These are phyloP conservation scores for Calameuta filiformis DNA, from an alignment of 2,888 invertebrate genomes.

Conservation along the genomic window DNA sequence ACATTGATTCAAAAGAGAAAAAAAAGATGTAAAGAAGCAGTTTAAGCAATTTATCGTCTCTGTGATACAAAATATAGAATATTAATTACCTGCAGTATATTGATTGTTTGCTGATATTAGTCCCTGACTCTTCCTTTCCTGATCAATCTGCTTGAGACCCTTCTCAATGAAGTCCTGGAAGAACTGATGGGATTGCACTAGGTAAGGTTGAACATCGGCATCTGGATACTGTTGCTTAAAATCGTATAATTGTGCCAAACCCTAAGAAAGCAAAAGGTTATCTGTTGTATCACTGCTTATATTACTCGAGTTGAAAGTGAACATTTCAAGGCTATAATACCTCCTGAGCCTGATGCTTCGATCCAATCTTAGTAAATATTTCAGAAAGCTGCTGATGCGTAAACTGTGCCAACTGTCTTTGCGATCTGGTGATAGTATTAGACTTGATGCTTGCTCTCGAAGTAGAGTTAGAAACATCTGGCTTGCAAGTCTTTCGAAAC, in stretches of 20 bases:
- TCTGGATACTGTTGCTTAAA: slow-evolving; percentile 82
- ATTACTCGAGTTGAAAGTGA: neutral
- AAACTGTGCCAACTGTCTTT: slow-evolving; percentile 76
- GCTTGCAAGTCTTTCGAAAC: slow-evolving; percentile 65
- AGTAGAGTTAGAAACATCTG: slow-evolving; percentile 61
- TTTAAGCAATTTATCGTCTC: neutral
- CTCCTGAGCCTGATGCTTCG: slow-evolving; percentile 83
- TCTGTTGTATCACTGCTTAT: neutral
- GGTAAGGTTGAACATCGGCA: slow-evolving; percentile 83
- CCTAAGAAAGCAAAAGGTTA: slow-evolving; percentile 66
- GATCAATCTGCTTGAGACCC: slow-evolving; percentile 75
- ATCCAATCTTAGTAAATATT: slow-evolving; percentile 91
- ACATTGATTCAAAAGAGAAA: neutral
- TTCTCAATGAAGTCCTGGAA: slow-evolving; percentile 89
- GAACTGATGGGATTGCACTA: slow-evolving; percentile 84
- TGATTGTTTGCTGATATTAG: slow-evolving; percentile 51
- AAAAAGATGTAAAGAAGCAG: neutral
- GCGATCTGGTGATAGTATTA: slow-evolving; percentile 51
- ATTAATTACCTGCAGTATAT: slow-evolving; percentile 43
- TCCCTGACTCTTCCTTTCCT: slow-evolving; percentile 58
- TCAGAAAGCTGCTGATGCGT: slow-evolving; percentile 89
- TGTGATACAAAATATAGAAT: neutral
- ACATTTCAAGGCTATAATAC: slow-evolving; percentile 41
- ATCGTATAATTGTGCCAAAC: slow-evolving; percentile 83
- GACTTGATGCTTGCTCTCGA: slow-evolving; percentile 48